These are phyloP conservation scores for Neolamprologus falcicula DNA, from an alignment of 2,113 vertebrate species.

Conservation along the genomic window DNA sequence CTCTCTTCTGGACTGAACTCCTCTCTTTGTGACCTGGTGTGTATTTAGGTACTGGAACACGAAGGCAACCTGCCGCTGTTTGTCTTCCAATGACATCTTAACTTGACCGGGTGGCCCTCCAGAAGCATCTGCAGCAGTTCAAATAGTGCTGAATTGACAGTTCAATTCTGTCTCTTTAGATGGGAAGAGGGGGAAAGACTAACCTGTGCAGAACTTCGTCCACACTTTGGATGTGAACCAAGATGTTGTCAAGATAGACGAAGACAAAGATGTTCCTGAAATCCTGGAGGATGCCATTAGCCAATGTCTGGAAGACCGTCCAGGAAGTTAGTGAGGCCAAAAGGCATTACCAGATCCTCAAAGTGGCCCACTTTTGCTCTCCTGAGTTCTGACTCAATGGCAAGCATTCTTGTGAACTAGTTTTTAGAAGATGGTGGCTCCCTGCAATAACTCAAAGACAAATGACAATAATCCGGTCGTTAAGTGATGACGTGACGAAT, in stretches of 20 bases:
- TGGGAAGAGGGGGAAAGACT: background rate
- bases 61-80: background rate
- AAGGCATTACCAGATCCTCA: background rate
- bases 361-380: background rate
- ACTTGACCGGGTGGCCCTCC: background rate
- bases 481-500: too few species aligned
- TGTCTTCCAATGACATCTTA: background rate
- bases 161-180: background rate
- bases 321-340: background rate
- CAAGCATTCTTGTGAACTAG: background rate
- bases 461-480: background rate
- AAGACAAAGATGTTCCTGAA: background rate
- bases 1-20: background rate
- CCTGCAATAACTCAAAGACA: background rate
- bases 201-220: background rate
- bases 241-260: background rate
- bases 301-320: background rate
- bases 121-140: background rate
- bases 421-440: background rate
- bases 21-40: background rate
- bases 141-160: background rate
- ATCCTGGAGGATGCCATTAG: background rate
- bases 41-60: background rate
- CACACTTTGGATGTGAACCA: background rate
- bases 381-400: background rate